Evolutionary conservation across 1,140 invertebrate species (phyloP).

Genomic region (Chironomus tepperi): DNA sequence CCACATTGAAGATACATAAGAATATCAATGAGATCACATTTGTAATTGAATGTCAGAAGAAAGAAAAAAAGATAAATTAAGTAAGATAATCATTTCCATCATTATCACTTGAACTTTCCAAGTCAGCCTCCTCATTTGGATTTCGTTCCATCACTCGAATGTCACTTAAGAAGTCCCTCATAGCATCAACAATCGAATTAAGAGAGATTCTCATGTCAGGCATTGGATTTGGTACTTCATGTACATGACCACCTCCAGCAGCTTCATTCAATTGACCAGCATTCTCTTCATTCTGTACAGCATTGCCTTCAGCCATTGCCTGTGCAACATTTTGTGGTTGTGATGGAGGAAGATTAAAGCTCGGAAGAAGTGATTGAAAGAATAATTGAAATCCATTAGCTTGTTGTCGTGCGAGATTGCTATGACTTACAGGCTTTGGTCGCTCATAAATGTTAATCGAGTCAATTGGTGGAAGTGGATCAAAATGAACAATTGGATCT

Average conservation of each 20-base stretch:
- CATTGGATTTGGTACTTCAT: conserved; percentile 26
- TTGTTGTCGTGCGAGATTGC: conserved; percentile 33
- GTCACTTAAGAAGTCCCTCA: conserved; percentile 61
- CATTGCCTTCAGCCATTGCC: conserved; percentile 30
- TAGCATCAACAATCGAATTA: conserved; percentile 56
- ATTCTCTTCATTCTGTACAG: neutral
- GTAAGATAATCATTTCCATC: conserved; percentile 41
- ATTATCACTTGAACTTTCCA: conserved; percentile 40
- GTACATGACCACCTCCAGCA: conserved; percentile 20
- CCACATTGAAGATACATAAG: too few relatives aligned
- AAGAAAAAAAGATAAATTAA: conserved; percentile 28
- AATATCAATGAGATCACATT: neutral
- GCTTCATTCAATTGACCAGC: conserved; percentile 25
- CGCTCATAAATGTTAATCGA: conserved; percentile 59
- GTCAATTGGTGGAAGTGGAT: conserved; percentile 71
- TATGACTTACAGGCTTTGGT: conserved; percentile 42
- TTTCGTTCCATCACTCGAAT: conserved; percentile 45
- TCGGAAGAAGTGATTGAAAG: conserved; percentile 56
- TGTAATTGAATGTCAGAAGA: neutral
- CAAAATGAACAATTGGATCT: conserved; percentile 63
- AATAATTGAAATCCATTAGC: conserved; percentile 46
- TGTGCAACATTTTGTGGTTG: conserved; percentile 35
- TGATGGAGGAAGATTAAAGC: conserved; percentile 47
- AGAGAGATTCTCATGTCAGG: conserved; percentile 53
- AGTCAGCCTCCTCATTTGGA: conserved; percentile 41